Evolutionary conservation across 2,113 vertebrate species (phyloP).

Genomic region (Silurus glanis): DNA sequence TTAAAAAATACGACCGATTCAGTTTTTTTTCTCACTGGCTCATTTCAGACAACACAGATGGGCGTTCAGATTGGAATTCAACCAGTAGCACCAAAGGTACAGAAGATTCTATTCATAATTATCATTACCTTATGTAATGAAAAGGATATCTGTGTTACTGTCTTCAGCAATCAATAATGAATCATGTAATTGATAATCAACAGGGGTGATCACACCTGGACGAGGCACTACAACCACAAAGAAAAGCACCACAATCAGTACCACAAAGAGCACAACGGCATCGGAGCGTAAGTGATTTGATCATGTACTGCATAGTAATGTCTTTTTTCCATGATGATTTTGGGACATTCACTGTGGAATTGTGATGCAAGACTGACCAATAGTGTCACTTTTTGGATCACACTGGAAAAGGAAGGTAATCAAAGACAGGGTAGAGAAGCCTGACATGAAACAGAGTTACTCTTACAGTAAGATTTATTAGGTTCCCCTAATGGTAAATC

Average conservation of each 20-base stretch:
- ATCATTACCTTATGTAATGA: not conserved
- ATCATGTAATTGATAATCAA: not conserved
- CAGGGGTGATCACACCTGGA: not conserved
- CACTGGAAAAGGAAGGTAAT: not conserved
- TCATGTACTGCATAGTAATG: not conserved
- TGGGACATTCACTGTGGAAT: too few species aligned
- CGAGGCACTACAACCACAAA: not conserved
- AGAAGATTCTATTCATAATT: not conserved
- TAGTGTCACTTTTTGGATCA: not conserved
- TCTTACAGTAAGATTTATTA: not conserved
- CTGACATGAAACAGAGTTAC: not conserved
- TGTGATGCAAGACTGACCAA: not conserved
- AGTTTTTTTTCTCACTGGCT: too few species aligned
- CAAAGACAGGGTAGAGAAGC: not conserved
- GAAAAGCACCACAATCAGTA: not conserved
- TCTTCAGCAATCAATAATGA: not conserved
- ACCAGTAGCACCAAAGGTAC: not conserved
- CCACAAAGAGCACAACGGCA: accelerated
- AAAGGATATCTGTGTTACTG: not conserved
- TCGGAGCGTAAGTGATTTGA: not conserved
- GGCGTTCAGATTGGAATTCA: not conserved
- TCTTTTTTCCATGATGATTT: not conserved
- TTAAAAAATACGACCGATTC: too few species aligned
- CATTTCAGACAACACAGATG: too few species aligned
- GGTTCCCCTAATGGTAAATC: not conserved